phyloP scores from a whole-genome alignment of 1,140 invertebrate species.

The Drosophila bifasciata region DNA sequence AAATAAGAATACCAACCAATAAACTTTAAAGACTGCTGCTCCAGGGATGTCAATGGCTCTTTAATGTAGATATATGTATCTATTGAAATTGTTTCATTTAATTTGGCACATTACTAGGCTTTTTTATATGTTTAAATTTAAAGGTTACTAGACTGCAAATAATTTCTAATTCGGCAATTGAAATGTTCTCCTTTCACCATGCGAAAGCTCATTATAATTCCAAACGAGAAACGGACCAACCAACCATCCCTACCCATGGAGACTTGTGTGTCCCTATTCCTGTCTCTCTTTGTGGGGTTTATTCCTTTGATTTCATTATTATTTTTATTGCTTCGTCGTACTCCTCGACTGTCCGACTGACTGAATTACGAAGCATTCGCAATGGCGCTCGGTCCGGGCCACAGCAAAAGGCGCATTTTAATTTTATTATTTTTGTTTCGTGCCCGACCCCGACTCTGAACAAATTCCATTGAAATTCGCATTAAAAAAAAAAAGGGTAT shows the following conservation, averaged over 20 bases:
- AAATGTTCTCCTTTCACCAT: constrained; percentile 20
- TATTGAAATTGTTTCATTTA: too few species aligned
- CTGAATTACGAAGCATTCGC: too few species aligned
- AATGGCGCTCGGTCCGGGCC: constrained; percentile 20
- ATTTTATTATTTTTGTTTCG: constrained; percentile 71
- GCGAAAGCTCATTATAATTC: constrained; percentile 73
- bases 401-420: constrained; percentile 75
- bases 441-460: constrained; percentile 4
- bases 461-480: constrained; percentile 57
- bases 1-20: not conserved
- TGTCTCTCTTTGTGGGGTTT: constrained; percentile 45
- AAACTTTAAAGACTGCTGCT: not conserved
- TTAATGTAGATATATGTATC: not conserved
- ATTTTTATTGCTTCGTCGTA: constrained; percentile 69
- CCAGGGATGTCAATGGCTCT: not conserved
- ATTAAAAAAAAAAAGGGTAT: constrained; percentile 79
- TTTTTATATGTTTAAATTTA: constrained; percentile 4
- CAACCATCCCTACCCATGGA: constrained; percentile 12
- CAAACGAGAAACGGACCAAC: constrained; percentile 42
- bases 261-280: constrained; percentile 4
- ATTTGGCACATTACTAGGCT: too few species aligned
- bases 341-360: constrained; percentile 69
- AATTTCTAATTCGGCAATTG: constrained; percentile 42
- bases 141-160: constrained; percentile 1
- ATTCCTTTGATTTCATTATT: constrained; percentile 80